Base-by-base conservation (phyloP, 2,113 vertebrate species). In the Otis tarda region DNA sequence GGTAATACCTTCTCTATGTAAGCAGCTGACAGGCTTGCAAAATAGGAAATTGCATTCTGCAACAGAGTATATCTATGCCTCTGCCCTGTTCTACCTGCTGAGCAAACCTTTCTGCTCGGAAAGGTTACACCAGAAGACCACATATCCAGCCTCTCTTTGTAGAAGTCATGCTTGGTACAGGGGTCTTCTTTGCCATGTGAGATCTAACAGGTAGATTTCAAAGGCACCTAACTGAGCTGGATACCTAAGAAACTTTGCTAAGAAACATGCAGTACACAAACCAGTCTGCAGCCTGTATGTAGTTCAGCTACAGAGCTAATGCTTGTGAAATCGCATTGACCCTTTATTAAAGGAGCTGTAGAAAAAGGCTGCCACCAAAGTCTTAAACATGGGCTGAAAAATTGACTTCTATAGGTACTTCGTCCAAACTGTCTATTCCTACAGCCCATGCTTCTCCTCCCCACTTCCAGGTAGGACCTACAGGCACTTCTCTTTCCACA, bases 51-150 rank as follows among this genome's bases (percentile, higher is more conserved):
- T 49, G 37, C 14, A 63, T 50, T 37, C 31, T 90, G 37, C n/a
- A 49, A 53, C 30, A 70, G 41, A 8, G 11, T 33, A 15, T 70
- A 21, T 25, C 19, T 0, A 0, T 39, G 39, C 22, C 37, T 67
- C 19, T 50, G 43, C 28, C 27, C 65, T 71, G 39, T 87, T 71
- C 47, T 59, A 45, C 14, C 25, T 73, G 25, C 68, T 89, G 50
- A 78, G 31, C 7, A 74, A 77, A 65, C 0, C 4, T 43, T 43
- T 82, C 37, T 37, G 39, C 15, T 11, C 22, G 56, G 45, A 60
- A 74, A 37, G 30, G 9, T 64, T 55, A 78, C 27, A 73, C 43
- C 28, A 67, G 35, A 76, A 43, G 35, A 41, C 12, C 22, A 27
- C 16, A 6, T 14, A 70, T 14, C 14, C 39, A 69, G 30, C 28